phyloP scores from a whole-genome alignment of 2,113 vertebrate species.

The Sorex araneus region DNA sequence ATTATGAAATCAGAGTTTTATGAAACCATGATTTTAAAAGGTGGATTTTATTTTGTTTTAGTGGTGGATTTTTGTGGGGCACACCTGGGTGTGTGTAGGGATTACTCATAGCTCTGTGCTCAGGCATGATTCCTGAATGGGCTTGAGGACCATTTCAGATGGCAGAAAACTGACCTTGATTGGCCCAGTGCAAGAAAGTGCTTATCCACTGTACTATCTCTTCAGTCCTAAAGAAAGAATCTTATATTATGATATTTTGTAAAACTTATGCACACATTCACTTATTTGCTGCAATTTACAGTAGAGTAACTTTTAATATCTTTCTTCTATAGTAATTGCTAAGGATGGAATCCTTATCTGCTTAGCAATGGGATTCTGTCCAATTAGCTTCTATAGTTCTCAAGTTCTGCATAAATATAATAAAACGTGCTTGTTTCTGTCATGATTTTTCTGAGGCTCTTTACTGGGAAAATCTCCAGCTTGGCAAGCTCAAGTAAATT shows the following conservation, averaged over 20 bases:
- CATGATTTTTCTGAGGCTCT: conserved; percentile 59
- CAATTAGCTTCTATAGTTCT: conserved; percentile 67
- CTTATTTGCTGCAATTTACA: conserved; percentile 23
- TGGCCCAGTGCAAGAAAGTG: no score
- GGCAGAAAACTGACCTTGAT: no score
- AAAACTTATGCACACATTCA: conserved; percentile 32
- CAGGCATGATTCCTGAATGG: no score
- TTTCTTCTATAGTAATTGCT: conserved; percentile 59
- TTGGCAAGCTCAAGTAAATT: conserved; percentile 73
- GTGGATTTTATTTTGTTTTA: no score
- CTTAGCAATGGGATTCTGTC: conserved; percentile 60
- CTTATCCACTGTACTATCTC: no score
- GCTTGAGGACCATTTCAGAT: no score
- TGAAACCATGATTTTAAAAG: neutral
- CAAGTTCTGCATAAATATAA: conserved; percentile 74
- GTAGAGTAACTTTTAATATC: conserved; percentile 50
- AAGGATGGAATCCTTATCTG: conserved; percentile 72
- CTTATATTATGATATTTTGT: neutral
- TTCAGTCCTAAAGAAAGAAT: neutral
- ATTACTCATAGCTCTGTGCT: no score
- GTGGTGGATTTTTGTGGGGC: no score
- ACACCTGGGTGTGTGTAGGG: no score
- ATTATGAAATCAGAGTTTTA: neutral
- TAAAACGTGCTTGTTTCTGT: conserved; percentile 73
- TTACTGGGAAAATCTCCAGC: conserved; percentile 77